phyloP scores from a whole-genome alignment of 2,113 vertebrate species.

The Nothocercus nigrocapillus region DNA sequence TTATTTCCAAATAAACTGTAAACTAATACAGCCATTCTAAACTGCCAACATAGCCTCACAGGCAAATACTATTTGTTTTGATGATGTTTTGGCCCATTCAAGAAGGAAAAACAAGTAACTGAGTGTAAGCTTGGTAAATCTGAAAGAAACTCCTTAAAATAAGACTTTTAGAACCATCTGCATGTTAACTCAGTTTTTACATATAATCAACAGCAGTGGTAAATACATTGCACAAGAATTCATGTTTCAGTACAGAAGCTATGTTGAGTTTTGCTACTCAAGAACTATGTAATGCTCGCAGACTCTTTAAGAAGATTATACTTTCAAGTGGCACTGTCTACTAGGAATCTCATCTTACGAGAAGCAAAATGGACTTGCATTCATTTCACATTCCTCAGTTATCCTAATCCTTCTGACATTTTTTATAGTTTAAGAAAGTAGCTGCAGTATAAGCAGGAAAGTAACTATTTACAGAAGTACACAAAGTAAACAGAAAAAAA shows the following conservation, averaged over 20 bases:
- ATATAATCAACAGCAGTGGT: background rate
- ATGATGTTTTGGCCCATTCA: background rate
- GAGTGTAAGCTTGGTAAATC: background rate
- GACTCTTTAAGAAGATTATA: constrained; percentile 45
- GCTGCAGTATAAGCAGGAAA: background rate
- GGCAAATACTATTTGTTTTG: background rate
- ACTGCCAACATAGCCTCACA: background rate
- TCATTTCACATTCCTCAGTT: constrained; percentile 48
- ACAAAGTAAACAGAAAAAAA: background rate
- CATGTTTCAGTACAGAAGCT: background rate
- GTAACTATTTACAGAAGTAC: background rate
- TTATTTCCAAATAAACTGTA: background rate
- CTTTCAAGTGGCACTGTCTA: constrained; percentile 19
- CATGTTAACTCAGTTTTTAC: background rate
- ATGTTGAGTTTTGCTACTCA: background rate
- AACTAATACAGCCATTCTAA: background rate
- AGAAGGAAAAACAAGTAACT: background rate
- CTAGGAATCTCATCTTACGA: constrained; percentile 32
- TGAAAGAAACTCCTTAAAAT: background rate
- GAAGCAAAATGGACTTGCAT: constrained; percentile 48
- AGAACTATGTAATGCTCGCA: background rate
- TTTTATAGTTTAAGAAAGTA: constrained; percentile 8
- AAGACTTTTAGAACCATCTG: background rate
- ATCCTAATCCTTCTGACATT: constrained; percentile 38
- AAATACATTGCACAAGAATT: background rate